These are phyloP conservation scores for Osmerus eperlanus DNA, from an alignment of 2,113 vertebrate genomes.

Conservation along the genomic window DNA sequence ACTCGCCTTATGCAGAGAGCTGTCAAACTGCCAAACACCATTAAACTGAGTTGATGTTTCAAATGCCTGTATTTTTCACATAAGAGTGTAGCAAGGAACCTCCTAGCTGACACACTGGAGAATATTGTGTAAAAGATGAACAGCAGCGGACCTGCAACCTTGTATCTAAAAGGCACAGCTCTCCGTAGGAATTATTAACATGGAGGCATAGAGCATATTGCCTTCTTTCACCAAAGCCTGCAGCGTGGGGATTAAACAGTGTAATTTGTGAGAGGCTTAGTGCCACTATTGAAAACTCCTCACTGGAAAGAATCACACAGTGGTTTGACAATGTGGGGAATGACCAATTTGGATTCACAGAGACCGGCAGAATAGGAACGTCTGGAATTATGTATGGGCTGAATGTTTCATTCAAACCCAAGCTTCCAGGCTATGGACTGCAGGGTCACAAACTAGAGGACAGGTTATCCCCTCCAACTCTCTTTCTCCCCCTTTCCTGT, in stretches of 20 bases:
- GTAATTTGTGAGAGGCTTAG: constrained; percentile 24
- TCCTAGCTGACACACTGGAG: no score
- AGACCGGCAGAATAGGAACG: constrained; percentile 26
- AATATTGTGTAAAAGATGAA: background rate
- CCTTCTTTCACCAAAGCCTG: background rate
- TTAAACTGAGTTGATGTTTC: no score
- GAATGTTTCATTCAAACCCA: constrained; percentile 27
- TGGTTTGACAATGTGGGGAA: constrained; percentile 23
- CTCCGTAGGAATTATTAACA: constrained; percentile 35
- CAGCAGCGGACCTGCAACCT: constrained; percentile 3
- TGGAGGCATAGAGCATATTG: constrained; percentile 23
- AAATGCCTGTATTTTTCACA: no score
- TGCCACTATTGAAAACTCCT: background rate
- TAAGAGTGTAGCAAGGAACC: no score
- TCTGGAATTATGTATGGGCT: constrained; percentile 24
- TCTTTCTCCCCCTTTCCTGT: background rate
- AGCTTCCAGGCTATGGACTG: background rate
- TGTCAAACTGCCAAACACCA: no score
- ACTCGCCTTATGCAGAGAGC: no score
- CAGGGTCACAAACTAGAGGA: no score
- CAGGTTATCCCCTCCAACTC: background rate
- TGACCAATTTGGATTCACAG: constrained; percentile 25
- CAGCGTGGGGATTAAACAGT: constrained; percentile 22
- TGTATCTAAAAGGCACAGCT: background rate
- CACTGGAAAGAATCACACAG: background rate